Percentiles rank a stretch among this genome's conserved stretches.
These are phyloP conservation scores for Strigamia maritima DNA, from an alignment of 2,888 invertebrate genomes.

Conservation along the genomic window DNA sequence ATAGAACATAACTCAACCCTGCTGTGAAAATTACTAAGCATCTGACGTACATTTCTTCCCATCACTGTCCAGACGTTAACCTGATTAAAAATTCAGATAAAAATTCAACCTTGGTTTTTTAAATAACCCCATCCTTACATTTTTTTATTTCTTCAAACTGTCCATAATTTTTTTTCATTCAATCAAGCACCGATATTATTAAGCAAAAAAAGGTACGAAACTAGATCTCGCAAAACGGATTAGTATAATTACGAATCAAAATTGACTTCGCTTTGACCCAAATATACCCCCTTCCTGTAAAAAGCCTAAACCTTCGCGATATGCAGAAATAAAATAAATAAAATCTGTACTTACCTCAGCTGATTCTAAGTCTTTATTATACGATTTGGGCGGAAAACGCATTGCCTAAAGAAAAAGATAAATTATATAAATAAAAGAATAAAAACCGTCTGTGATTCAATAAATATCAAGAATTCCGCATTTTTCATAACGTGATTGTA, in stretches of 20 bases:
- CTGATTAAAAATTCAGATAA: neutral
- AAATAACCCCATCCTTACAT: neutral
- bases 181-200: neutral
- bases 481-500: neutral
- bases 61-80: neutral
- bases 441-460: neutral
- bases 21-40: neutral
- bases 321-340: neutral
- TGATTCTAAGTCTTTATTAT: slow-evolving; percentile 95
- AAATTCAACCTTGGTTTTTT: neutral
- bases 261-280: neutral
- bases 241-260: neutral
- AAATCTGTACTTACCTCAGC: slow-evolving; percentile 62
- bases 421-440: neutral
- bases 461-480: neutral
- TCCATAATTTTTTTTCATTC: neutral
- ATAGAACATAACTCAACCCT: neutral
- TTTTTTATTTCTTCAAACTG: neutral
- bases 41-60: slow-evolving; percentile 4
- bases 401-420: slow-evolving; percentile 67
- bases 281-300: neutral
- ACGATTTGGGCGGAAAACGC: slow-evolving; percentile 98
- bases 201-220: too few relatives aligned
- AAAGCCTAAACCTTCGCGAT: neutral
- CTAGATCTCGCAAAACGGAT: neutral